Percentiles rank a stretch among this genome's conserved stretches.
phyloP scores from a whole-genome alignment of 2,113 vertebrate genomes.

The Hipposideros armiger region DNA sequence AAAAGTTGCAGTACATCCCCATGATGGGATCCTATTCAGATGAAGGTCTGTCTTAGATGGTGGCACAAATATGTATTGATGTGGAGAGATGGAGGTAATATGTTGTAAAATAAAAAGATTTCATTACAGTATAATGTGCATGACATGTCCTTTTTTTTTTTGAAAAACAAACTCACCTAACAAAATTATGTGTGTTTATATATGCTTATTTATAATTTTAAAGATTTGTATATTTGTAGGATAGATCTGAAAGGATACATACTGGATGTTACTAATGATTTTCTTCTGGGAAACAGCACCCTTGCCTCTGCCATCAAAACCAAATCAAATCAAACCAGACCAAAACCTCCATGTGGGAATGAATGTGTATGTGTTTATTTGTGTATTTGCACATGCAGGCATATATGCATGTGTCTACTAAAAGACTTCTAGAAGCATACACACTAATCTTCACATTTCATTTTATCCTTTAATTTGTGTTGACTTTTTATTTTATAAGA shows the following conservation, averaged over 20 bases:
- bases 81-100: background rate
- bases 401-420: background rate
- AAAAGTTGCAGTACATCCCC: background rate
- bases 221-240: background rate
- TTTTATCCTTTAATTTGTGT: background rate
- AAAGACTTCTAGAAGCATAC: background rate
- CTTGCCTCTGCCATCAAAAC: background rate
- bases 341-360: background rate
- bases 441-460: background rate
- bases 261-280: background rate
- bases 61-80: background rate
- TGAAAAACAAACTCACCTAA: background rate
- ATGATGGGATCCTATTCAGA: background rate
- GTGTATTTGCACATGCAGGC: background rate
- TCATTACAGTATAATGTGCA: background rate
- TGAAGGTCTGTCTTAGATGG: background rate
- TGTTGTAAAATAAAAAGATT: background rate
- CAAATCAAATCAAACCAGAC: background rate
- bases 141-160: background rate
- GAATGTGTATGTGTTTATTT: background rate
- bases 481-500: slow-evolving; percentile 13
- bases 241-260: background rate
- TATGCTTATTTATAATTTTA: background rate
- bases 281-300: background rate
- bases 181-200: background rate